Evolutionary conservation across 2,113 vertebrate genomes (phyloP).

Genomic region (Ctenodactylus gundi): DNA sequence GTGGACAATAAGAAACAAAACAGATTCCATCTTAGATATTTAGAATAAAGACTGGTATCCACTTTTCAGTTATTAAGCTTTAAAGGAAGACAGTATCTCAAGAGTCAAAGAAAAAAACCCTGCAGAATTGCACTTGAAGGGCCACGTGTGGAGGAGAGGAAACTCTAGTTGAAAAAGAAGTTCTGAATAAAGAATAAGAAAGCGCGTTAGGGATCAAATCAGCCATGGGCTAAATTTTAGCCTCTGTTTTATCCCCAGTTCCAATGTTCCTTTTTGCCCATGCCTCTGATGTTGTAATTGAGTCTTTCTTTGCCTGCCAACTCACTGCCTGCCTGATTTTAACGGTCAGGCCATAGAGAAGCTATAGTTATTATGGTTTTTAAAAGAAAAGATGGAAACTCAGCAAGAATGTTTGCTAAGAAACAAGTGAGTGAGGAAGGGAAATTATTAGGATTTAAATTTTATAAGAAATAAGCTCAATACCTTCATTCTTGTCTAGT

Average conservation of each 20-base stretch:
- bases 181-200: conserved; percentile 68
- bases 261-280: conserved; percentile 74
- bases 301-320: conserved; percentile 84
- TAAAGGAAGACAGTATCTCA: conserved; percentile 26
- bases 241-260: conserved; percentile 56
- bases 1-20: conserved; percentile 35
- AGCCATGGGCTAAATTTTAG: conserved; percentile 75
- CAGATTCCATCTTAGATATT: neutral
- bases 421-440: conserved; percentile 36
- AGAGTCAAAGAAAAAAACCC: conserved; percentile 56
- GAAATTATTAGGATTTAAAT: conserved; percentile 59
- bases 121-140: conserved; percentile 58
- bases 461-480: conserved; percentile 28
- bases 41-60: neutral
- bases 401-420: conserved; percentile 37
- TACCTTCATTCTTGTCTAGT: conserved; percentile 9
- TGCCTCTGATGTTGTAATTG: conserved; percentile 77
- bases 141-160: neutral
- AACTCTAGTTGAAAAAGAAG: conserved; percentile 33
- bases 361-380: conserved; percentile 72
- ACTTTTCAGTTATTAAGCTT: conserved; percentile 47
- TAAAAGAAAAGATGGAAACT: conserved; percentile 80
- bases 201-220: conserved; percentile 67
- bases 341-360: conserved; percentile 78
- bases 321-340: conserved; percentile 82